A percentile compares a stretch with the other conserved stretches of the same genome.
These are phyloP conservation scores for Ictalurus furcatus DNA, from an alignment of 2,113 vertebrate species.

Conservation along the genomic window DNA sequence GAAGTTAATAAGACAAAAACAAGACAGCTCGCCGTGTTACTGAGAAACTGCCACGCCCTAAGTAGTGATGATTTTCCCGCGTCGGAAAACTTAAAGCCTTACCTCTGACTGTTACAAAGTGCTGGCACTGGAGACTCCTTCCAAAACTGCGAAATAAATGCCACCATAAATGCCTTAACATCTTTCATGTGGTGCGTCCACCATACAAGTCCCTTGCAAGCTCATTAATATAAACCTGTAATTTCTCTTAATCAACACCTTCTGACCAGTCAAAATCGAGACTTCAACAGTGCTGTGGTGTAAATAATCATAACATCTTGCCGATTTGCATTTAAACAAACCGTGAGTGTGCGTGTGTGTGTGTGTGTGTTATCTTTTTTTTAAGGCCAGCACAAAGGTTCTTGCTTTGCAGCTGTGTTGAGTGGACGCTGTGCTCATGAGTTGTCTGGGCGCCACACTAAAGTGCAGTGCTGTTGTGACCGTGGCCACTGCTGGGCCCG, in stretches of 20 bases:
- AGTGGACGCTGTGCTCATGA: constrained; percentile 65
- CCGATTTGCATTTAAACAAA: background rate
- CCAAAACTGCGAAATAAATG: too few relatives aligned
- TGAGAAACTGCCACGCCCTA: background rate
- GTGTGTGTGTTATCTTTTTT: constrained; percentile 11
- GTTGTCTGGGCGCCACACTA: constrained; percentile 56
- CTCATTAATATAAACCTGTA: too few relatives aligned
- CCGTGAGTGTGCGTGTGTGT: background rate
- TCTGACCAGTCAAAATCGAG: too few relatives aligned
- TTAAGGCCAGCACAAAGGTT: constrained; percentile 61
- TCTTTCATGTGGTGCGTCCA: too few relatives aligned
- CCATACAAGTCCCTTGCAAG: too few relatives aligned
- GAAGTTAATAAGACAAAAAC: background rate
- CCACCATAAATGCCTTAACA: too few relatives aligned
- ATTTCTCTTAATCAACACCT: too few relatives aligned
- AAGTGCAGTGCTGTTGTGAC: constrained; percentile 68
- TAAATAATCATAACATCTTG: background rate
- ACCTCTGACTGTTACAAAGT: too few relatives aligned
- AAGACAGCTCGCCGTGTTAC: background rate
- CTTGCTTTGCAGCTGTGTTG: constrained; percentile 62
- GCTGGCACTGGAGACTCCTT: too few relatives aligned
- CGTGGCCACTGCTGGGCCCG: constrained; percentile 65
- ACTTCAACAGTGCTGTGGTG: background rate
- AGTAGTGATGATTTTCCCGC: background rate
- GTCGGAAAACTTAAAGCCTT: background rate